Evolutionary conservation across 2,113 vertebrate species (phyloP).

Genomic region (Heptranchias perlo): DNA sequence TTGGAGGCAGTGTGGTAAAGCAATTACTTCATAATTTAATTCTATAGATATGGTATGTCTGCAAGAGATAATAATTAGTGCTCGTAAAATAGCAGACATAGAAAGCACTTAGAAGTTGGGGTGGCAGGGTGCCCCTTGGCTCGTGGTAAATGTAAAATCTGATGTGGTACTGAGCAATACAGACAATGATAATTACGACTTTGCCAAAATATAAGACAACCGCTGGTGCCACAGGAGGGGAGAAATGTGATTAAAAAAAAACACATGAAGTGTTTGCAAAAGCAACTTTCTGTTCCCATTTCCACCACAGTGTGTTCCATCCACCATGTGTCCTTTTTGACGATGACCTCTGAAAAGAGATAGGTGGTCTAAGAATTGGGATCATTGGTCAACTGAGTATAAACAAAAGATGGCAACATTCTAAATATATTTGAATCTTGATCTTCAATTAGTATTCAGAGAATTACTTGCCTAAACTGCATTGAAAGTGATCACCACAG

Average conservation of each 20-base stretch:
- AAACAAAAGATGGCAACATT: not conserved
- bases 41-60: not conserved
- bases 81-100: not conserved
- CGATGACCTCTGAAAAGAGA: not conserved
- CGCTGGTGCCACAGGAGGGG: not conserved
- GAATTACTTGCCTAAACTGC: slow-evolving; percentile 20
- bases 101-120: not conserved
- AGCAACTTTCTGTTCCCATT: not conserved
- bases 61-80: not conserved
- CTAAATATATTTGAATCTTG: not conserved
- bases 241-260: not conserved
- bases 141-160: not conserved
- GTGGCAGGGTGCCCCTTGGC: not conserved
- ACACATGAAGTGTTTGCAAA: not conserved
- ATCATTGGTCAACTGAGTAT: not conserved
- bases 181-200: not conserved
- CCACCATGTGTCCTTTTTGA: not conserved
- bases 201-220: not conserved
- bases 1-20: not conserved
- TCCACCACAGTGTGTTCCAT: not conserved
- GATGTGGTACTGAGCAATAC: not conserved
- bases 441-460: not conserved
- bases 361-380: not conserved
- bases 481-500: slow-evolving; percentile 57
- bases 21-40: not conserved